Evolutionary conservation across 2,113 vertebrate genomes (phyloP).

Genomic region (Xiphorhynchus elegans): DNA sequence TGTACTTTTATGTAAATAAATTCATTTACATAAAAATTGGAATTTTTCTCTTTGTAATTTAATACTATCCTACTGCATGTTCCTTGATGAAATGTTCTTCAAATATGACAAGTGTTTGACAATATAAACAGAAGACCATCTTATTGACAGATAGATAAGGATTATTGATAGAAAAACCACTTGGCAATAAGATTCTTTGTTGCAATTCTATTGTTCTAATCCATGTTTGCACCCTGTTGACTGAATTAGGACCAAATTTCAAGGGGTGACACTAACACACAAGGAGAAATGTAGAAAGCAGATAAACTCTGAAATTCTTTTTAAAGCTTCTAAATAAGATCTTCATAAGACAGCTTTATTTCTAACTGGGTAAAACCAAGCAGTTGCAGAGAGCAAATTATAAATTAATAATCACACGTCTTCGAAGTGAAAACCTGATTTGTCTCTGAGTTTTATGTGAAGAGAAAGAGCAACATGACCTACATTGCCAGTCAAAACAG

Average conservation of each 20-base stretch:
- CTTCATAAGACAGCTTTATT: background rate
- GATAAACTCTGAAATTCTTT: background rate
- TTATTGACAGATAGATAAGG: background rate
- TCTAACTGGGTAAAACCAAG: background rate
- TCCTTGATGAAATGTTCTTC: background rate
- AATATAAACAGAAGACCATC: background rate
- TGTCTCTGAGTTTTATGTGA: background rate
- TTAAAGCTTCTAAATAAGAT: background rate
- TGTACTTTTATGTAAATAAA: background rate
- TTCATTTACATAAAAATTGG: background rate
- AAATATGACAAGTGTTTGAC: background rate
- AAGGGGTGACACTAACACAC: background rate
- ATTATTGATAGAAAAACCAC: background rate
- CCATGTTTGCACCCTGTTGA: background rate
- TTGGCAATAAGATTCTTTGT: background rate
- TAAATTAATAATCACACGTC: conserved; percentile 24
- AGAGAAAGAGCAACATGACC: conserved; percentile 17
- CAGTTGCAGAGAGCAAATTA: background rate
- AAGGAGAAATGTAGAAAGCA: background rate
- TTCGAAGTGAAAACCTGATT: background rate
- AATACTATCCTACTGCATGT: background rate
- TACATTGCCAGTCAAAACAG: background rate
- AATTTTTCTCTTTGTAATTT: background rate
- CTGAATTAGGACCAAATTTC: background rate
- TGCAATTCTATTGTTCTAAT: background rate